Base-by-base conservation (phyloP, 2,797 vertebrate genomes). In the Taenioides sp. region DNA sequence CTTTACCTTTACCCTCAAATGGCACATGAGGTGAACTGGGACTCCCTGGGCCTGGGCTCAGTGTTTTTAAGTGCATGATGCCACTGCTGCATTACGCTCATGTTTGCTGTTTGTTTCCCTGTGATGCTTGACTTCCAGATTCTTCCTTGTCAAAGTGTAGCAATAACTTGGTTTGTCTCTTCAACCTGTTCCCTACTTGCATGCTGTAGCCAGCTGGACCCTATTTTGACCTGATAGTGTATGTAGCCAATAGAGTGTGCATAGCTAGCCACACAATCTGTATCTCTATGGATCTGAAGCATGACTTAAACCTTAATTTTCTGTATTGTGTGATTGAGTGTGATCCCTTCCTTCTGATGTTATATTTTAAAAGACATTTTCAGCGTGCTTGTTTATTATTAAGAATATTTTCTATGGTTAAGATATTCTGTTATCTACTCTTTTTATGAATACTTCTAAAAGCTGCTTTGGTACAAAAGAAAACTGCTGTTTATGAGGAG, bases 81-180 rank as follows among this genome's bases (percentile, higher is more conserved):
- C 86, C 88, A 75, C 77, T 59, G 87, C 83, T 86, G 84, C 89
- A 85, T 85, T 84, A 77, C 77, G 61, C 82, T 85, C 78, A 67
- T 58, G 80, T 84, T 72, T 79, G 84, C 87, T 55, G 77, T 88
- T 76, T 75, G 86, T 87, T 80, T 84, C 83, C 84, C 87, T 86
- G 84, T 87, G 79, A 90, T 82, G 87, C 90, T 88, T 84, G 90
- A 92, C 87, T 87, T 91, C 87, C 85, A 89, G 87, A 90, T 75
- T 91, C 91, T 92, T 93, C 92, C 90, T 90, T 25, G 85, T 90
- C 86, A 76, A 89, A 84, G 88, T 90, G 90, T 91, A 93, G 92
- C 92, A 92, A 92, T 93, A 92, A 92, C 76, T 82, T 84, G 7
- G 73, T 87, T 77, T 31, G 80, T 87, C 71, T 85, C 79, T 74